Evolutionary conservation across 2,888 invertebrate genomes (phyloP).

Genomic region (Chloromyia formosa): DNA sequence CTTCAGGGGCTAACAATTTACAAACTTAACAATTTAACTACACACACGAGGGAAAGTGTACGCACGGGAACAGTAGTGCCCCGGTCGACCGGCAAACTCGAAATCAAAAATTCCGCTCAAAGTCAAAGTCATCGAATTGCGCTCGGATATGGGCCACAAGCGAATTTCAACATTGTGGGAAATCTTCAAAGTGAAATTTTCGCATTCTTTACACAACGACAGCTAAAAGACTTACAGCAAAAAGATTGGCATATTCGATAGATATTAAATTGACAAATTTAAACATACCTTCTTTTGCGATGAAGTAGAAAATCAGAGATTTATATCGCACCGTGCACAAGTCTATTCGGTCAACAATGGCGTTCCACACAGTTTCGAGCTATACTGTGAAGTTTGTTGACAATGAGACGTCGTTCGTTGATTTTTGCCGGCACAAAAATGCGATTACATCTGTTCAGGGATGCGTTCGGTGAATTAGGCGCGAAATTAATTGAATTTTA

Average conservation of each 20-base stretch:
- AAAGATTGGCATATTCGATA: background rate
- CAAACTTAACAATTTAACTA: too few species aligned
- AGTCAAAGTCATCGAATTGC: slow-evolving; percentile 30
- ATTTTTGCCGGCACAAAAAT: slow-evolving; percentile 28
- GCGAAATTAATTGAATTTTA: slow-evolving; percentile 6
- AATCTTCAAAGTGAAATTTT: slow-evolving; percentile 12
- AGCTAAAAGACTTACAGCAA: slow-evolving; percentile 15
- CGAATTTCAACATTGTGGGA: slow-evolving; percentile 45
- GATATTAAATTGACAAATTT: slow-evolving; percentile 19
- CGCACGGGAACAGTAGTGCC: too few species aligned
- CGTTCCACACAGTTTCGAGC: slow-evolving; percentile 46
- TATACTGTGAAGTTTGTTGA: slow-evolving; percentile 34
- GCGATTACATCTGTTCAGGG: background rate
- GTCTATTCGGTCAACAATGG: slow-evolving; percentile 52
- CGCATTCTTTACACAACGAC: slow-evolving; percentile 7
- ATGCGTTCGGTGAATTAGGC: background rate
- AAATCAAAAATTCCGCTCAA: slow-evolving; percentile 31
- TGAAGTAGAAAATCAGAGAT: slow-evolving; percentile 49
- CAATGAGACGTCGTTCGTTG: slow-evolving; percentile 1
- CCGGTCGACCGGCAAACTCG: slow-evolving; percentile 20
- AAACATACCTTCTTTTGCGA: slow-evolving; percentile 44
- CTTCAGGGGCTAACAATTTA: too few species aligned
- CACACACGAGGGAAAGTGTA: too few species aligned
- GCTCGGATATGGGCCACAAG: slow-evolving; percentile 31
- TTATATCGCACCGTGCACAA: slow-evolving; percentile 38